Percentiles rank a stretch among this genome's conserved stretches.
Conservation (phyloP, 2,113 vertebrate genomes). For the Lipophrys pholis region DNA sequence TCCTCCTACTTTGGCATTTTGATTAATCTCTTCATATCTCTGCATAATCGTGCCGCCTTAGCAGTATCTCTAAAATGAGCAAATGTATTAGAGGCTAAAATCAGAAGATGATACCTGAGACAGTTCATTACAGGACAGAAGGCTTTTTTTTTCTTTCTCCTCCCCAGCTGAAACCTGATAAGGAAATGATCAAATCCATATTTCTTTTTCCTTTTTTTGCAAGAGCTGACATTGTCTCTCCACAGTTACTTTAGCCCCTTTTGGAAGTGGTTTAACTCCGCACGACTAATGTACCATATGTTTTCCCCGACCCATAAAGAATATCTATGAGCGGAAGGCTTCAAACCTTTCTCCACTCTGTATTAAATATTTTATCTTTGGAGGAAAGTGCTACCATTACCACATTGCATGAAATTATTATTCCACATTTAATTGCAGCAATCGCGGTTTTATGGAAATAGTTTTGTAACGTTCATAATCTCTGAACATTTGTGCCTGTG, state of each 20-base stretch:
- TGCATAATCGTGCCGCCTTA: background rate
- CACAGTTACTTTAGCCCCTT: too few species aligned
- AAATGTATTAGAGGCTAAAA: constrained; percentile 13
- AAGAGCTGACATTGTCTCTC: too few species aligned
- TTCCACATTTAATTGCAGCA: constrained; percentile 19
- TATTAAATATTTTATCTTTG: constrained; percentile 52
- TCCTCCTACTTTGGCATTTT: background rate
- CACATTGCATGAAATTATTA: constrained; percentile 3
- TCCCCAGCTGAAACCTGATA: background rate
- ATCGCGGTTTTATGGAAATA: constrained; percentile 10
- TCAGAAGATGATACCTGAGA: constrained; percentile 1
- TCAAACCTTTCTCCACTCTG: constrained; percentile 43
- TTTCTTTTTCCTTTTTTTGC: too few species aligned
- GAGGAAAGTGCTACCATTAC: constrained; percentile 43
- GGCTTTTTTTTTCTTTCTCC: constrained; percentile 8
- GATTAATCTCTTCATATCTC: constrained; percentile 10
- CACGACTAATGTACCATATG: too few species aligned
- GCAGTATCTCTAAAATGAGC: constrained; percentile 13
- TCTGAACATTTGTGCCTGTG: constrained; percentile 6
- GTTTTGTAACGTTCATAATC: constrained; percentile 22
- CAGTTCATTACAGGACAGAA: constrained; percentile 10
- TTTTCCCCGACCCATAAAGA: background rate
- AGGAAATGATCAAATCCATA: too few species aligned
- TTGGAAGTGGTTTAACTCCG: too few species aligned
- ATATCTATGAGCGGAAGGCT: constrained; percentile 25